Conservation (phyloP, 2,888 invertebrate genomes). For the Callinectes sapidus region DNA sequence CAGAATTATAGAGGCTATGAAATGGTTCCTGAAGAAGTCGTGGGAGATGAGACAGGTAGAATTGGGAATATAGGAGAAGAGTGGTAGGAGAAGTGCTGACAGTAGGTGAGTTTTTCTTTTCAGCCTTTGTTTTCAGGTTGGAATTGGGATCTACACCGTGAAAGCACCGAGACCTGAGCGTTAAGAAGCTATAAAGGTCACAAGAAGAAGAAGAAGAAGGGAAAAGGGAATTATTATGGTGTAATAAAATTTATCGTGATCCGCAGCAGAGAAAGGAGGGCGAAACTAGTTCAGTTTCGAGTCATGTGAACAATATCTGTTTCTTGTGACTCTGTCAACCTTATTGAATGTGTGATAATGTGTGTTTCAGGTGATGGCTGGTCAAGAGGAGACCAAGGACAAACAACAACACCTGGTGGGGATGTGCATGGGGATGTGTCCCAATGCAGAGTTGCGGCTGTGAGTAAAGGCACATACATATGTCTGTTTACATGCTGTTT, state of each 20-base stretch:
- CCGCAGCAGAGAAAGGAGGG: background rate
- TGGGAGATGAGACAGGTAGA: too few relatives aligned
- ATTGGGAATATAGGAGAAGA: too few relatives aligned
- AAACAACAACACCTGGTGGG: conserved; percentile 41
- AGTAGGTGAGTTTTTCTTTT: too few relatives aligned
- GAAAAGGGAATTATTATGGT: background rate
- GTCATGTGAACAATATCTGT: background rate
- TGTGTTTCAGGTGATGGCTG: conserved; percentile 52
- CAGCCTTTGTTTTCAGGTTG: too few relatives aligned
- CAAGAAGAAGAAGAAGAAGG: too few relatives aligned
- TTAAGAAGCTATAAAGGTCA: too few relatives aligned
- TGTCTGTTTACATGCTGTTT: background rate
- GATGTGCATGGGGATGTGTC: conserved; percentile 62
- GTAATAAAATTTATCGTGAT: background rate
- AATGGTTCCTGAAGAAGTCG: too few relatives aligned
- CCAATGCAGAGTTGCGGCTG: conserved; percentile 61
- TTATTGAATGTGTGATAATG: background rate
- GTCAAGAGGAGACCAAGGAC: background rate
- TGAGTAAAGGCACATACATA: conserved; percentile 42
- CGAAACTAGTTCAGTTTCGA: too few relatives aligned
- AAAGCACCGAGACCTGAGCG: too few relatives aligned
- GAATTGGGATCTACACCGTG: too few relatives aligned
- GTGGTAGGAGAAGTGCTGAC: too few relatives aligned
- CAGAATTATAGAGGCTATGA: too few relatives aligned
- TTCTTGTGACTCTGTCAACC: background rate